These are phyloP conservation scores for Phrynocephalus forsythii DNA, from an alignment of 2,797 vertebrate genomes.

Conservation along the genomic window DNA sequence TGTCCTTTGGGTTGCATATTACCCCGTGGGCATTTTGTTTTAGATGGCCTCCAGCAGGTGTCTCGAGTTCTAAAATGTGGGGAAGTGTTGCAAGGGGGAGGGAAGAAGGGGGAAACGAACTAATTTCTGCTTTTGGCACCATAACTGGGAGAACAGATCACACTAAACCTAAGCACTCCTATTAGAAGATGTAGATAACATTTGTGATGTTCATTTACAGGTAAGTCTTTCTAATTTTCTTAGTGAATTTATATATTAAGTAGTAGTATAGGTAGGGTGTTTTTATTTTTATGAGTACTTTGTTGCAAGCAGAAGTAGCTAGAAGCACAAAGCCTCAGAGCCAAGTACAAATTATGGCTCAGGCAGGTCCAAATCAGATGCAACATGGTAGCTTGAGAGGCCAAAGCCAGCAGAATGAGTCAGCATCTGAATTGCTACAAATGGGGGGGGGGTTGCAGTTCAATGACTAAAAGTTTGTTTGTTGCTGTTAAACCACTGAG, in stretches of 20 bases:
- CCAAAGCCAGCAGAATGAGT: background rate
- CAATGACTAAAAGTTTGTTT: background rate
- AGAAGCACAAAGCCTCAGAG: background rate
- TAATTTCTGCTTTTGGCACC: too few species aligned
- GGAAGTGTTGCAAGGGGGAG: background rate
- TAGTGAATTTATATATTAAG: background rate
- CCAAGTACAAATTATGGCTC: background rate
- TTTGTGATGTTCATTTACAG: background rate
- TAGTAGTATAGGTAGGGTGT: background rate
- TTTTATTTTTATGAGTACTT: background rate
- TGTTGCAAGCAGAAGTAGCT: background rate
- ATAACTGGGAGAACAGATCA: background rate
- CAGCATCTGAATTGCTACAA: background rate
- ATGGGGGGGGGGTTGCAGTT: too few species aligned
- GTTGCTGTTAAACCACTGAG: background rate
- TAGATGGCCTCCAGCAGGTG: too few species aligned
- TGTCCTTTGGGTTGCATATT: too few species aligned
- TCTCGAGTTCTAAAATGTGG: background rate
- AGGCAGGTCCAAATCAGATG: background rate
- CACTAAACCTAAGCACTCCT: background rate
- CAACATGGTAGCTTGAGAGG: too few species aligned
- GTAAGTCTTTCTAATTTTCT: background rate
- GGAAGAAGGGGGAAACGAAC: too few species aligned
- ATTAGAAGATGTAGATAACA: background rate
- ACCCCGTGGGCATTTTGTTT: too few species aligned